Evolutionary conservation across 2,888 invertebrate species (phyloP), one percentile per base, ranked within the genome.

Genomic region (Apotomis betuletana): DNA sequence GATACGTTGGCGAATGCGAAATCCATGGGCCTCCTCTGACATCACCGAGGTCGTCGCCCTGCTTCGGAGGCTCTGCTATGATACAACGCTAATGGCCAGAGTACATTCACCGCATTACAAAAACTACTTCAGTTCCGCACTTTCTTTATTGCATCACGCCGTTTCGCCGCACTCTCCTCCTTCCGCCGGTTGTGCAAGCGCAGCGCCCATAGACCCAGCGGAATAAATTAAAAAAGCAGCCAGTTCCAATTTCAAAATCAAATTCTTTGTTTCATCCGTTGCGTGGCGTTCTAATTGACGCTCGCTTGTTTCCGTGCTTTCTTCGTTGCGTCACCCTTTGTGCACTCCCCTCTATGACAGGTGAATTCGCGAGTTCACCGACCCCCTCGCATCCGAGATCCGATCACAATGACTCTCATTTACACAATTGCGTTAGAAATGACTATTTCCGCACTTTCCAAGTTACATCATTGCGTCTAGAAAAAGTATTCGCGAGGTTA

Each of bases 91-190:
- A 91, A 90, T 90, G 84, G 87, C 83, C 83, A 84, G 81, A 89
- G 92, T 91, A 91, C 92, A 83, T 92, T 92, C 92, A 92, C 92
- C 92, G 90, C 90, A 86, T 85, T 91, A 91, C 90, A 91, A 91
- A 91, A 91, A 87, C 89, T 90, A 90, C 90, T 88, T 89, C 87
- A 89, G 89, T 92, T 92, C 92, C 92, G 92, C 90, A 91, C 92
- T 93, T 92, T 93, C 93, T 91, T 92, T 87, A 88, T 93, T 92
- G 90, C 92, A 90, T 92, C 91, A 92, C 88, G 76, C 90, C 85
- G 90, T 90, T 91, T 90, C 82, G 85, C 80, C 85, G 89, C 89
- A 90, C 90, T 90, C 90, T 90, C 91, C 91, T 92, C 90, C 91
- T 91, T 92, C 91, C 91, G 90, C 81, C 74, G 76, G 83, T 92